These are phyloP conservation scores for Dryadula phaetusa DNA, from an alignment of 2,888 invertebrate genomes.

Conservation along the genomic window DNA sequence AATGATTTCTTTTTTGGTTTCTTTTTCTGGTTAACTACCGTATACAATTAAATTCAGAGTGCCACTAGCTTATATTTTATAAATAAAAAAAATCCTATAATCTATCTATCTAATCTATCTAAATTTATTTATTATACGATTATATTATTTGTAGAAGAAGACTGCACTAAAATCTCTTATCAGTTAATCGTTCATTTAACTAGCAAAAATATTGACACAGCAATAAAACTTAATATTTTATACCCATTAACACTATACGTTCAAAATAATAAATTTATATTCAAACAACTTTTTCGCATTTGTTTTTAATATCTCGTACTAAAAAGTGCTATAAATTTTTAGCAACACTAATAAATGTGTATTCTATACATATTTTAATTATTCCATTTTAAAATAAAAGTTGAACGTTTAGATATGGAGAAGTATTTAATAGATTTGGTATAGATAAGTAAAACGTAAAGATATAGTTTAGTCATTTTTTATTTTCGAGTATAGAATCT, in stretches of 20 bases:
- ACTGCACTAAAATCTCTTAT: background rate
- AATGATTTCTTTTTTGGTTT: too few species aligned
- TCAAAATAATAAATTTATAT: conserved; percentile 21
- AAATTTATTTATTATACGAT: too few species aligned
- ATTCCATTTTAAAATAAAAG: background rate
- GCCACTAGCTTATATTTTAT: too few species aligned
- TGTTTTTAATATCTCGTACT: conserved; percentile 6
- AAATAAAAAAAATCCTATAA: too few species aligned
- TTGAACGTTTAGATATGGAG: background rate
- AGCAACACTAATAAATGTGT: conserved; percentile 8
- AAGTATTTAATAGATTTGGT: too few species aligned
- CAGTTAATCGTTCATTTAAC: background rate
- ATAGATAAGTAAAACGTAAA: too few species aligned
- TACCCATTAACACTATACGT: conserved; percentile 4
- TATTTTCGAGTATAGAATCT: background rate
- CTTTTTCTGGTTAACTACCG: too few species aligned
- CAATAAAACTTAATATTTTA: conserved; percentile 7
- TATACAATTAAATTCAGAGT: too few species aligned
- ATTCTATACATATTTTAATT: conserved; percentile 6
- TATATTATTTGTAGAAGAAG: background rate
- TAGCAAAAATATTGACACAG: background rate
- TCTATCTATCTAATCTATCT: too few species aligned
- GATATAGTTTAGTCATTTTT: background rate
- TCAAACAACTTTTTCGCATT: conserved; percentile 20
- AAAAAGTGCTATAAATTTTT: conserved; percentile 6